phyloP scores from a whole-genome alignment of 1,140 invertebrate genomes.

The Chironomus tepperi region DNA sequence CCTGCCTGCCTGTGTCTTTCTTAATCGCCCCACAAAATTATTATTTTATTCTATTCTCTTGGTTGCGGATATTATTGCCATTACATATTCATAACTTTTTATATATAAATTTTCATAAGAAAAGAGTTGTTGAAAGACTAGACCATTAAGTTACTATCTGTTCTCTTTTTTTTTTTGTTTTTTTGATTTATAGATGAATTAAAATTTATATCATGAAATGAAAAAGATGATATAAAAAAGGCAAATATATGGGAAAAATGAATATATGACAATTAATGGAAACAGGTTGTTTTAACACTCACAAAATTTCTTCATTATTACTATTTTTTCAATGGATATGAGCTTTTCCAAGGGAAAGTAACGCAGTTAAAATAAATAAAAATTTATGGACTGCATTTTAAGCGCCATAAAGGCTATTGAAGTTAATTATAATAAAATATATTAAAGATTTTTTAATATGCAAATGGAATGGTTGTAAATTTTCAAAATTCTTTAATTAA shows the following conservation, averaged over 20 bases:
- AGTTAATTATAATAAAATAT: too few relatives aligned
- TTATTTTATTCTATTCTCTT: conserved; percentile 20
- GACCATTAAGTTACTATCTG: background rate
- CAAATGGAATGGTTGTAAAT: too few relatives aligned
- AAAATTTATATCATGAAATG: background rate
- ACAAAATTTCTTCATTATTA: conserved; percentile 21
- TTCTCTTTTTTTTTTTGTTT: background rate
- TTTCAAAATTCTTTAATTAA: too few relatives aligned
- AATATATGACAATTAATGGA: background rate
- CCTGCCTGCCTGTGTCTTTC: too few relatives aligned
- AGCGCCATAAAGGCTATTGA: too few relatives aligned
- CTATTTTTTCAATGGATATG: background rate
- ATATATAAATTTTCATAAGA: background rate
- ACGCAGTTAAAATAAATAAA: too few relatives aligned
- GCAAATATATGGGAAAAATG: background rate
- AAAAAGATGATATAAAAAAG: background rate
- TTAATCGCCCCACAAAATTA: background rate
- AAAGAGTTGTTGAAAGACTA: conserved; percentile 22
- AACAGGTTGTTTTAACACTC: conserved; percentile 21
- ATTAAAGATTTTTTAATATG: too few relatives aligned
- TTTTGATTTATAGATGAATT: background rate
- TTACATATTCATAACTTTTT: background rate
- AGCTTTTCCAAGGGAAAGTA: too few relatives aligned
- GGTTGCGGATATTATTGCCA: conserved; percentile 19
- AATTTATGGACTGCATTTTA: too few relatives aligned